A percentile compares a stretch with the other conserved stretches of the same genome.
These are phyloP conservation scores for Allacma fusca DNA, from an alignment of 2,888 invertebrate species.

Conservation along the genomic window DNA sequence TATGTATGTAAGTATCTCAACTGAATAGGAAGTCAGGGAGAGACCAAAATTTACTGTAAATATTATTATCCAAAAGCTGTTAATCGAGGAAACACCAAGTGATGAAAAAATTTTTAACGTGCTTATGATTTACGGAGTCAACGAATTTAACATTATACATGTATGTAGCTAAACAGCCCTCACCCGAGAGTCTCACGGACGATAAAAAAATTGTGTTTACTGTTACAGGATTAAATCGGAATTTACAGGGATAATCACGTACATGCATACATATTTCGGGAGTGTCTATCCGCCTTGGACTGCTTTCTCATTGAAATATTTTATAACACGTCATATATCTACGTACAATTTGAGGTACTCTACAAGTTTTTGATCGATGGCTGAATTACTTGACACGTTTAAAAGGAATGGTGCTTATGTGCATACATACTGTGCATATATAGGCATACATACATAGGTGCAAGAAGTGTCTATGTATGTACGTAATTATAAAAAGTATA, in stretches of 20 bases:
- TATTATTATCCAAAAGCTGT: neutral
- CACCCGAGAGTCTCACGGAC: too few species aligned
- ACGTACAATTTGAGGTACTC: neutral
- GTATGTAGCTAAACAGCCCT: too few species aligned
- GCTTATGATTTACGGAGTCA: neutral
- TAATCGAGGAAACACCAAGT: neutral
- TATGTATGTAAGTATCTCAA: neutral
- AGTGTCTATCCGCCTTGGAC: slow-evolving; percentile 18
- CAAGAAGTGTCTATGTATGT: too few species aligned
- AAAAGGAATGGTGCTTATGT: neutral
- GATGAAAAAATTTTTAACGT: neutral
- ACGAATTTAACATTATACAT: neutral
- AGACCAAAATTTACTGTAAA: neutral
- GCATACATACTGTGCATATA: neutral
- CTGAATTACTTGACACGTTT: neutral
- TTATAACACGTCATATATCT: neutral
- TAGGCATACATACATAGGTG: too few species aligned
- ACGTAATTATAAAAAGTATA: neutral
- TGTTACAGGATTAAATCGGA: neutral
- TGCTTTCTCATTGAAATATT: neutral
- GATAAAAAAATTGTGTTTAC: neutral
- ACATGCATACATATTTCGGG: neutral
- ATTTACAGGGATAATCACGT: too few species aligned
- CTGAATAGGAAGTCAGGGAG: neutral
- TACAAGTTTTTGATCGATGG: too few species aligned